Evolutionary conservation across 2,888 invertebrate species (phyloP).

Genomic region (Linyphia triangularis): DNA sequence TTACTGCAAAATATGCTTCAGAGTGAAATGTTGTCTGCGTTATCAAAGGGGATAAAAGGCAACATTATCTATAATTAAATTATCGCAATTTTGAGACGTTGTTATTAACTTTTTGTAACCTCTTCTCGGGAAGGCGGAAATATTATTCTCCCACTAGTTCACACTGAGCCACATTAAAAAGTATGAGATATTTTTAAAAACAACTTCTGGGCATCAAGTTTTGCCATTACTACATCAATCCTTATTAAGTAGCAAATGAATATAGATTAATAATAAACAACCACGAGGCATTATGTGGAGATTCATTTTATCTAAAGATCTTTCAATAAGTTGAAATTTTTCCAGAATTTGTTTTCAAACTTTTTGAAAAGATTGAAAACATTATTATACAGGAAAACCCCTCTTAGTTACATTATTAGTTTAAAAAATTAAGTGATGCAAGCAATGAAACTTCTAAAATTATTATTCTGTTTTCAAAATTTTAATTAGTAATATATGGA

Average conservation of each 20-base stretch:
- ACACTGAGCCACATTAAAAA: neutral
- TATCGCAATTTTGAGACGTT: slow-evolving; percentile 60
- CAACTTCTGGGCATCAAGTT: neutral
- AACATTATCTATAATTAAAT: slow-evolving; percentile 68
- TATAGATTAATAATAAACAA: neutral
- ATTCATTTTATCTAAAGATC: too few relatives aligned
- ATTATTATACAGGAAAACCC: too few relatives aligned
- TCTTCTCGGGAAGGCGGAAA: slow-evolving; percentile 14
- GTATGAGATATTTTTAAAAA: neutral
- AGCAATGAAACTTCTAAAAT: too few relatives aligned
- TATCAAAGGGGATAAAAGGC: slow-evolving; percentile 28
- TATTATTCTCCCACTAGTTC: slow-evolving; percentile 13
- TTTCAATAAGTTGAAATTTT: too few relatives aligned
- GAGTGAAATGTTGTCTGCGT: neutral
- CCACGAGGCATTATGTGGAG: too few relatives aligned
- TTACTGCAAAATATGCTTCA: slow-evolving; percentile 48
- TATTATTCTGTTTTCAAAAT: too few relatives aligned
- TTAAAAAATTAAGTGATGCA: too few relatives aligned
- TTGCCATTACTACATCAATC: neutral
- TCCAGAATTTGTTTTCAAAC: too few relatives aligned
- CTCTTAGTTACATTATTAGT: too few relatives aligned
- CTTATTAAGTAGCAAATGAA: neutral
- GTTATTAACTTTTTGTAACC: slow-evolving; percentile 64
- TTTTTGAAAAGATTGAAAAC: too few relatives aligned
- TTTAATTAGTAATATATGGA: too few relatives aligned